Evolutionary conservation across 1,140 invertebrate species (phyloP).

Genomic region (Conopomorpha cramerella): DNA sequence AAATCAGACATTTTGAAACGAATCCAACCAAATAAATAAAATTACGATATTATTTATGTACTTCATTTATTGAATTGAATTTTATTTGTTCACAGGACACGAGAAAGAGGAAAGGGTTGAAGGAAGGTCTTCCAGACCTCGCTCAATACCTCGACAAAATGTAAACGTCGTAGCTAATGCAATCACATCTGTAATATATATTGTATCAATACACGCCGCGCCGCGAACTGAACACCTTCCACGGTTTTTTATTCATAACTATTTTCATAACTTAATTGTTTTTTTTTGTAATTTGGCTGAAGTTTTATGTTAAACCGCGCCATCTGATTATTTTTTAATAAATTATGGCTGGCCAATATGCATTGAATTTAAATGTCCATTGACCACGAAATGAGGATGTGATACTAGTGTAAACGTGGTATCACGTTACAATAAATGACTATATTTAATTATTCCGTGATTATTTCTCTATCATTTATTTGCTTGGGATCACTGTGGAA

Average conservation of each 20-base stretch:
- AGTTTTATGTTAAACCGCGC: too few relatives aligned
- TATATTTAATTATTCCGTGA: slow-evolving; percentile 14
- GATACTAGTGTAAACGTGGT: slow-evolving; percentile 10
- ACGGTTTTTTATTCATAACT: slow-evolving; percentile 22
- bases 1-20: too few relatives aligned
- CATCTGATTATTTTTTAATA: too few relatives aligned
- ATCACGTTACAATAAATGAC: slow-evolving; percentile 9
- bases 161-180: slow-evolving; percentile 69
- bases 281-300: too few relatives aligned
- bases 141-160: slow-evolving; percentile 92
- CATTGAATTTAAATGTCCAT: slow-evolving; percentile 20
- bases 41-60: too few relatives aligned
- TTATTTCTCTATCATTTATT: slow-evolving; percentile 13
- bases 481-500: slow-evolving; percentile 24
- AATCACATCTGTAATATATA: slow-evolving; percentile 48
- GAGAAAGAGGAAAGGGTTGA: slow-evolving; percentile 98
- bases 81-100: slow-evolving; percentile 86
- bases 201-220: slow-evolving; percentile 31
- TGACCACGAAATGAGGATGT: slow-evolving; percentile 21
- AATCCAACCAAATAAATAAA: too few relatives aligned
- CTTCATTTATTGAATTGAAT: too few relatives aligned
- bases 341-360: slow-evolving; percentile 23
- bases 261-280: too few relatives aligned
- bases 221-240: slow-evolving; percentile 27
- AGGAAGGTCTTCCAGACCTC: slow-evolving; percentile 94